Percentiles rank a stretch among this genome's conserved stretches.
Conservation (phyloP, 2,113 vertebrate species). For the Plestiodon gilberti region DNA sequence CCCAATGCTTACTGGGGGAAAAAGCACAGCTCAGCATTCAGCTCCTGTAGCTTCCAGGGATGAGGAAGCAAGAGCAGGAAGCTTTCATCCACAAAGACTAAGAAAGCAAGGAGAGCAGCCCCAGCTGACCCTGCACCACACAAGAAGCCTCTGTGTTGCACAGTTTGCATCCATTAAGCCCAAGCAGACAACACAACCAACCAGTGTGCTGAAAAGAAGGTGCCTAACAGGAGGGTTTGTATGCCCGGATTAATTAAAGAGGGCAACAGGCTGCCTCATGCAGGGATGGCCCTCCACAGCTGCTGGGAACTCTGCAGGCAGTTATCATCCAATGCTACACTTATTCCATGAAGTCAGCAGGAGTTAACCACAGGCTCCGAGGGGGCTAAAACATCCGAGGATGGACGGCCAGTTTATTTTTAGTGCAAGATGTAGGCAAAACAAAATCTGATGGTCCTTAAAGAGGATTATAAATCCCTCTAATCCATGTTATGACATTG, state of each 20-base stretch:
- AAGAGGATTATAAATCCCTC: neutral
- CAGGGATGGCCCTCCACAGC: neutral
- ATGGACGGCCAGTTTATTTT: neutral
- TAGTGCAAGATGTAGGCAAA: neutral
- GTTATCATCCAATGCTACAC: neutral
- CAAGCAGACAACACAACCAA: neutral
- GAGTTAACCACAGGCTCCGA: neutral
- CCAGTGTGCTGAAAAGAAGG: neutral
- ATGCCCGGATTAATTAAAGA: neutral
- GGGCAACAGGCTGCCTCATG: neutral
- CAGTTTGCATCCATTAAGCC: neutral
- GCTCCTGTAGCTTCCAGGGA: neutral
- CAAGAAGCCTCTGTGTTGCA: neutral
- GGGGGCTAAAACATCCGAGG: neutral
- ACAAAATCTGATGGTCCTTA: neutral
- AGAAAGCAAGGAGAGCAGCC: rapidly evolving
- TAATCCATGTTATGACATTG: neutral
- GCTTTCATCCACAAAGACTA: neutral
- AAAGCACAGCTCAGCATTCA: neutral
- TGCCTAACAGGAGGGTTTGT: neutral
- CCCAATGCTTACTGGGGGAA: too few species aligned
- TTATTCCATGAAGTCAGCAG: neutral
- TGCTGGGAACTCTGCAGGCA: too few species aligned
- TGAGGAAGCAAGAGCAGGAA: rapidly evolving
- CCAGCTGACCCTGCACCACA: rapidly evolving